Evolutionary conservation across 2,797 vertebrate genomes (phyloP), one percentile per base, ranked within the genome.

Genomic region (Oreortyx pictus): DNA sequence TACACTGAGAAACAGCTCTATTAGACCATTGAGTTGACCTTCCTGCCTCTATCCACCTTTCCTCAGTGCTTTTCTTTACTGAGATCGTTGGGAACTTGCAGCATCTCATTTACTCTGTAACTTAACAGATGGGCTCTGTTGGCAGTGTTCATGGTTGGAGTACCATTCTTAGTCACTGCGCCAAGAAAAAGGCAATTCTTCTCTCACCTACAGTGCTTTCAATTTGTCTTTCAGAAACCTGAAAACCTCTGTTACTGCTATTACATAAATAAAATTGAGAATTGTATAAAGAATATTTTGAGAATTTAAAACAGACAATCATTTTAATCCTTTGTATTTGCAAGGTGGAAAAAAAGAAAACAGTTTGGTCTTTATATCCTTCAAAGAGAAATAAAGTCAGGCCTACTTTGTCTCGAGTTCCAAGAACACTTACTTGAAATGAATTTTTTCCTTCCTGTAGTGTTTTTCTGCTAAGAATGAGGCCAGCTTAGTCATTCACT

Each of bases 91-190:
- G 59, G 76, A 94, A 88, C 67, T 79, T 82, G 72, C 52, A 94
- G 85, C 60, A 80, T 92, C 75, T 95, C 85, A 90, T 84, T 90
- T 75, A 76, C 13, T 88, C 44, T 77, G 61, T 14, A 89, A 75
- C 72, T 92, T 91, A 92, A 93, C 92, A 94, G 93, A 95, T 93
- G 93, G 91, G 43, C 52, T 94, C 68, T 94, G 90, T 65, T 96
- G 90, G 93, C 86, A 94, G 35, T 31, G 72, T 91, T 71, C 70
- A 71, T 89, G 85, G 75, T 89, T 67, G 61, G 81, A 60, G n/a
- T 75, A 70, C 73, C 76, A 46, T 43, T 92, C 85, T 62, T 86
- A 70, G 74, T 46, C 82, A 79, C 25, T 67, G 18, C 0, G 2
- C 75, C 89, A 76, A 90, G 76, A 84, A 86, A 93, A 88, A 74